phyloP scores from a whole-genome alignment of 2,888 invertebrate genomes.

The Pediacus dermestoides region DNA sequence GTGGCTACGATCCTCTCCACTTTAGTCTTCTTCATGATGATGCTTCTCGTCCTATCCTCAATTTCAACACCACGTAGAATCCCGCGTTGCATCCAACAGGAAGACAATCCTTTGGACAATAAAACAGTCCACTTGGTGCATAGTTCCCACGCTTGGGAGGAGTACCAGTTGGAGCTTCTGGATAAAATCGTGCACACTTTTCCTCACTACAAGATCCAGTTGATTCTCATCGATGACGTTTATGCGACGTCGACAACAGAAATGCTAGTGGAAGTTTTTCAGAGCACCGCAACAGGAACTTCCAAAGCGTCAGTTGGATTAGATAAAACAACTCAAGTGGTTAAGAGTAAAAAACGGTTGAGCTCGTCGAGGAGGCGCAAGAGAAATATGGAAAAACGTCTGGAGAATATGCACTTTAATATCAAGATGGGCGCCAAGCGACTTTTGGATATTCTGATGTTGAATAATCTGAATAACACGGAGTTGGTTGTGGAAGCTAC shows the following conservation, averaged over 20 bases:
- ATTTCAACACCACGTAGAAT: too few species aligned
- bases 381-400: slow-evolving; percentile 14
- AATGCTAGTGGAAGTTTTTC: too few species aligned
- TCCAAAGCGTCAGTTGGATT: too few species aligned
- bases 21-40: slow-evolving; percentile 34
- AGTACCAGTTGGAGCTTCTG: slow-evolving; percentile 35
- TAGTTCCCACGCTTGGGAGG: slow-evolving; percentile 32
- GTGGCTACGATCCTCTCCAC: slow-evolving; percentile 34
- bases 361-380: slow-evolving; percentile 12
- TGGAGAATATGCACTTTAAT: slow-evolving; percentile 15
- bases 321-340: neutral
- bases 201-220: slow-evolving; percentile 38
- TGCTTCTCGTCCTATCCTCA: slow-evolving; percentile 31
- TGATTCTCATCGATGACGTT: slow-evolving; percentile 33
- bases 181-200: slow-evolving; percentile 41
- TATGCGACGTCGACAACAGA: slow-evolving; percentile 1
- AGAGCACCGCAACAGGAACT: too few species aligned
- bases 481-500: slow-evolving; percentile 4
- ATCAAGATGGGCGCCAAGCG: slow-evolving; percentile 20
- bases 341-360: neutral
- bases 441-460: slow-evolving; percentile 20
- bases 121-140: slow-evolving; percentile 44
- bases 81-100: slow-evolving; percentile 32
- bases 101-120: slow-evolving; percentile 30
- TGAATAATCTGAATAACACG: neutral